Evolutionary conservation across 2,888 invertebrate genomes (phyloP).

Genomic region (Drosophila emarginata): DNA sequence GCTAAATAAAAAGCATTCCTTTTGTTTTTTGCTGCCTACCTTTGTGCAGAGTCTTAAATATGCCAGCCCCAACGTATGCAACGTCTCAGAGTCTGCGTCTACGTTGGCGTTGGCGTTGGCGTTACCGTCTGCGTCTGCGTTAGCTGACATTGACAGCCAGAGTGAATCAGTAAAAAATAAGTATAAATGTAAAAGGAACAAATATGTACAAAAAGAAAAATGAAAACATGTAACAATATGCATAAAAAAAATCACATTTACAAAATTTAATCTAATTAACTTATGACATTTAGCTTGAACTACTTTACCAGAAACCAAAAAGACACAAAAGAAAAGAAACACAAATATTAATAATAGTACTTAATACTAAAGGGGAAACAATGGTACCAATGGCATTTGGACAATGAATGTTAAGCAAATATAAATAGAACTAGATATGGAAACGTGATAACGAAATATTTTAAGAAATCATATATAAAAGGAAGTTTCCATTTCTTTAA

Average conservation of each 20-base stretch:
- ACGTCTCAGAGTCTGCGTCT: conserved; percentile 42
- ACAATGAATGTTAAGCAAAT: background rate
- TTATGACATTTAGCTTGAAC: conserved; percentile 73
- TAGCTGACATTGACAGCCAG: conserved; percentile 73
- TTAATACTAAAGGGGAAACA: conserved; percentile 22
- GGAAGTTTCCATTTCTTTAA: no score
- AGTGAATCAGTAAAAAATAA: conserved; percentile 31
- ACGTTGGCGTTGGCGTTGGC: background rate
- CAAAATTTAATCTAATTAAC: conserved; percentile 73
- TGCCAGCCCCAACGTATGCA: conserved; percentile 67
- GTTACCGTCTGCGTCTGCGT: background rate
- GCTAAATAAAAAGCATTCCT: conserved; percentile 20
- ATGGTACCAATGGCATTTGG: background rate
- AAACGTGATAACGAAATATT: background rate
- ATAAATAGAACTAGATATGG: background rate
- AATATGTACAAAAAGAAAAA: no score
- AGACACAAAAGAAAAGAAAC: conserved; percentile 14
- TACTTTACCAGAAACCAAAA: conserved; percentile 66
- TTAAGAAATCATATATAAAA: no score
- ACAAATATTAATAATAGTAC: conserved; percentile 7
- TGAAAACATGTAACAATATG: conserved; percentile 42
- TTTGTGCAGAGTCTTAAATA: conserved; percentile 46
- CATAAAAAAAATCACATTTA: conserved; percentile 27
- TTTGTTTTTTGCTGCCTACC: conserved; percentile 52
- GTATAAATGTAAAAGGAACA: conserved; percentile 4